Conservation (phyloP, 1,140 invertebrate species). For the Heterodera carotae region DNA sequence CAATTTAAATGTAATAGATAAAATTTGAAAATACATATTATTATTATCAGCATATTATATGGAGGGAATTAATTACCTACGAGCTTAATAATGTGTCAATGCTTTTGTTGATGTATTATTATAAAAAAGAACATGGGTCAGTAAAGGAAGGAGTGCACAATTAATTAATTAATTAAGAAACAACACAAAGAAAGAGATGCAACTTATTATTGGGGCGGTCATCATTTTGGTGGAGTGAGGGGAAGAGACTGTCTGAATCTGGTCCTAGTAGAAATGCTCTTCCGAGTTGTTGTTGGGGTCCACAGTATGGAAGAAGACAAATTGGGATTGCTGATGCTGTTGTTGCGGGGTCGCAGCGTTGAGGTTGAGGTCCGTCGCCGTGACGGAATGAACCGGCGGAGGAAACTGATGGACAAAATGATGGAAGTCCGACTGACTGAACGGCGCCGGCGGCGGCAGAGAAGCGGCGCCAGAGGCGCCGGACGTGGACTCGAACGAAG, state of each 20-base stretch:
- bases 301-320: neutral
- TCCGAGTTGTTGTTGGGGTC: conserved; percentile 1
- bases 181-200: too few species aligned
- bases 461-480: neutral
- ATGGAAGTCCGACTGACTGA: neutral
- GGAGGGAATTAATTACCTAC: too few species aligned
- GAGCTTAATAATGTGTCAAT: too few species aligned
- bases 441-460: neutral
- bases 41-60: too few species aligned
- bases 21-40: too few species aligned
- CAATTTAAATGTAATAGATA: too few species aligned
- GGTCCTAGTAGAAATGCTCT: neutral
- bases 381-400: neutral
- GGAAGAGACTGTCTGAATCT: too few species aligned
- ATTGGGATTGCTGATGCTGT: neutral
- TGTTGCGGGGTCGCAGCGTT: neutral
- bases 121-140: neutral
- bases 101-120: too few species aligned
- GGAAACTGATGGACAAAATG: neutral
- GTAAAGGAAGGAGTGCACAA: neutral
- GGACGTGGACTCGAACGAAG: neutral
- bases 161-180: neutral
- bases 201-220: too few species aligned
- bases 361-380: neutral
- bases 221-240: too few species aligned